Evolutionary conservation across 2,888 invertebrate genomes (phyloP).

Genomic region (Brachycybe producta): DNA sequence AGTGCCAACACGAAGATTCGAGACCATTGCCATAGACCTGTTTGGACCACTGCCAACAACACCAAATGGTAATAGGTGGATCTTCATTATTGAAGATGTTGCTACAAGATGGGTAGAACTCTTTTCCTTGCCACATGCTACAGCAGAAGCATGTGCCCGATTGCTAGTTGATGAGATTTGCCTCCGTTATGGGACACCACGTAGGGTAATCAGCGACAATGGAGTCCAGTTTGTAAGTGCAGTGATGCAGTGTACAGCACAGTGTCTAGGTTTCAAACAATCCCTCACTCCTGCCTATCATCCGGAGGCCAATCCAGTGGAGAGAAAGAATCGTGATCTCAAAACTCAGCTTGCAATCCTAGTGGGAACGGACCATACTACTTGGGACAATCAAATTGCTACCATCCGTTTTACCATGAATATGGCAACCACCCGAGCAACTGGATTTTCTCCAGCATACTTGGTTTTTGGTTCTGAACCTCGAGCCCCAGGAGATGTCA

Average conservation of each 20-base stretch:
- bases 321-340: neutral
- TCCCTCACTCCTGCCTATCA: slow-evolving; percentile 8
- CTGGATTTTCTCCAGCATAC: neutral
- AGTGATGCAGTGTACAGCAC: neutral
- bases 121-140: slow-evolving; percentile 1
- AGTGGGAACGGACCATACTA: slow-evolving; percentile 2
- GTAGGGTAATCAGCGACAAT: neutral
- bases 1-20: neutral
- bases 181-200: slow-evolving; percentile 11
- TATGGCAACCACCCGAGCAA: neutral
- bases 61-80: neutral
- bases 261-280: neutral
- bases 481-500: no score
- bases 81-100: slow-evolving; percentile 8
- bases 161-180: slow-evolving; percentile 10
- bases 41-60: slow-evolving; percentile 5
- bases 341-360: slow-evolving; percentile 10
- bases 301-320: slow-evolving; percentile 17
- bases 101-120: slow-evolving; percentile 10
- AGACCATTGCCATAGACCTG: slow-evolving; percentile 2
- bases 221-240: neutral
- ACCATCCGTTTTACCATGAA: slow-evolving; percentile 13
- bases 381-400: slow-evolving; percentile 7
- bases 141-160: neutral
- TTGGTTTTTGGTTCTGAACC: slow-evolving; percentile 12